These are phyloP conservation scores for Periophthalmodon schlosseri DNA, from an alignment of 2,113 vertebrate genomes.

Conservation along the genomic window DNA sequence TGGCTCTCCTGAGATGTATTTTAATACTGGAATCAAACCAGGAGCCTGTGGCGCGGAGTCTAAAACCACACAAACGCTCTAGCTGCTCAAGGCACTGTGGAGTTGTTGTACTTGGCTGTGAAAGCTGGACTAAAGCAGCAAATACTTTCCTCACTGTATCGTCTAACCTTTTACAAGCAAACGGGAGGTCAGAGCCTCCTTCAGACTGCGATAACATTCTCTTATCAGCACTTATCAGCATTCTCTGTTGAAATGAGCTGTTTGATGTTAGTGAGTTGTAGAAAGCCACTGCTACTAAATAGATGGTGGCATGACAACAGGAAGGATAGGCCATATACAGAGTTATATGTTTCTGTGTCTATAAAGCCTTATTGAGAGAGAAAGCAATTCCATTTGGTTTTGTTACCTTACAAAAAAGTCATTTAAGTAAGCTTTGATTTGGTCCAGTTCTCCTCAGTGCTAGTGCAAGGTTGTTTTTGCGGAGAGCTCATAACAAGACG, in stretches of 20 bases:
- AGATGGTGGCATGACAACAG: constrained; percentile 74
- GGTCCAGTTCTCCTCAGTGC: constrained; percentile 12
- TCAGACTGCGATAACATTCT: constrained; percentile 60
- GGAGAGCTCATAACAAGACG: constrained; percentile 67
- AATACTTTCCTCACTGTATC: constrained; percentile 39
- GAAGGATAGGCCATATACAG: constrained; percentile 78
- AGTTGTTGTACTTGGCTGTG: constrained; percentile 45
- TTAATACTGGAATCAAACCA: constrained; percentile 29
- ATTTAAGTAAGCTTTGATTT: constrained; percentile 10
- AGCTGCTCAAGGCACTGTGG: constrained; percentile 18
- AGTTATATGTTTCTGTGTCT: constrained; percentile 72
- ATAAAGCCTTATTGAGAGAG: constrained; percentile 72
- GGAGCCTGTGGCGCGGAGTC: constrained; percentile 22
- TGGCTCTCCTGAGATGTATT: constrained; percentile 34
- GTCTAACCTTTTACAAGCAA: constrained; percentile 37
- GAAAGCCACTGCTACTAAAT: constrained; percentile 60
- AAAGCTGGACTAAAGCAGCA: constrained; percentile 30
- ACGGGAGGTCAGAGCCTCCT: constrained; percentile 57
- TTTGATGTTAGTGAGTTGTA: constrained; percentile 55
- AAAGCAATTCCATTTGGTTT: constrained; percentile 77
- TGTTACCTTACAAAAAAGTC: neutral
- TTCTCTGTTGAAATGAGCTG: constrained; percentile 51
- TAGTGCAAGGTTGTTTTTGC: constrained; percentile 38
- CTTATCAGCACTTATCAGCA: constrained; percentile 52
- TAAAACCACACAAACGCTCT: constrained; percentile 17